These are phyloP conservation scores for Disparrhopalites patrizii DNA, from an alignment of 2,888 invertebrate genomes.

Conservation along the genomic window DNA sequence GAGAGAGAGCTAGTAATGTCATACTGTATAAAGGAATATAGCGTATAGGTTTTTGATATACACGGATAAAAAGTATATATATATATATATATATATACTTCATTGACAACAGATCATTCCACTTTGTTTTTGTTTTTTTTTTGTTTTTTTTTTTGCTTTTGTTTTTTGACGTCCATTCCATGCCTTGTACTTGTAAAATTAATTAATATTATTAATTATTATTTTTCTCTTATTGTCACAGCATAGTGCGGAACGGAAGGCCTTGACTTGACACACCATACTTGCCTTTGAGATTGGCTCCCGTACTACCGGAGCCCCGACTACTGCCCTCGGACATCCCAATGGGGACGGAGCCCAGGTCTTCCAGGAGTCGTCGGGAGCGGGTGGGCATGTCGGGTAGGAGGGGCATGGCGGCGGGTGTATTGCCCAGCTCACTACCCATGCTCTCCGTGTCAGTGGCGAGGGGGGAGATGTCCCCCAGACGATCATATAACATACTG, in stretches of 20 bases:
- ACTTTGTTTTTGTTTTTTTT: too few relatives aligned
- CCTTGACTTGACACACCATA: conserved; percentile 47
- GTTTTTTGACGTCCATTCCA: conserved; percentile 31
- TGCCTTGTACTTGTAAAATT: conserved; percentile 31
- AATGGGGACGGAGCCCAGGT: conserved; percentile 40
- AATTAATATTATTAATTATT: too few relatives aligned
- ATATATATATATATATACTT: conserved; percentile 15
- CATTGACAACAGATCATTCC: conserved; percentile 28
- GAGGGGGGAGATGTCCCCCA: conserved; percentile 53
- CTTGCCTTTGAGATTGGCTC: conserved; percentile 47
- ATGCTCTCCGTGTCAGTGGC: conserved; percentile 52
- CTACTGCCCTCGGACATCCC: conserved; percentile 18
- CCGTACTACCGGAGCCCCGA: conserved; percentile 11
- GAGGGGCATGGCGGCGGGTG: conserved; percentile 56
- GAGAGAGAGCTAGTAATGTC: conserved; percentile 17
- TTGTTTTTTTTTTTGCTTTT: too few relatives aligned
- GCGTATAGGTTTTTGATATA: neutral
- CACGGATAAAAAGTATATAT: neutral
- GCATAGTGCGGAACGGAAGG: conserved; percentile 48
- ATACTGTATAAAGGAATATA: neutral
- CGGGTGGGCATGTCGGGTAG: conserved; percentile 59
- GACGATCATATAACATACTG: conserved; percentile 52
- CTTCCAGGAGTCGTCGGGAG: conserved; percentile 56
- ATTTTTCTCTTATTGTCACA: conserved; percentile 49
- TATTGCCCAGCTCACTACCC: conserved; percentile 51